Evolutionary conservation across 2,113 vertebrate species (phyloP).

Genomic region (Onychostruthus taczanowskii): DNA sequence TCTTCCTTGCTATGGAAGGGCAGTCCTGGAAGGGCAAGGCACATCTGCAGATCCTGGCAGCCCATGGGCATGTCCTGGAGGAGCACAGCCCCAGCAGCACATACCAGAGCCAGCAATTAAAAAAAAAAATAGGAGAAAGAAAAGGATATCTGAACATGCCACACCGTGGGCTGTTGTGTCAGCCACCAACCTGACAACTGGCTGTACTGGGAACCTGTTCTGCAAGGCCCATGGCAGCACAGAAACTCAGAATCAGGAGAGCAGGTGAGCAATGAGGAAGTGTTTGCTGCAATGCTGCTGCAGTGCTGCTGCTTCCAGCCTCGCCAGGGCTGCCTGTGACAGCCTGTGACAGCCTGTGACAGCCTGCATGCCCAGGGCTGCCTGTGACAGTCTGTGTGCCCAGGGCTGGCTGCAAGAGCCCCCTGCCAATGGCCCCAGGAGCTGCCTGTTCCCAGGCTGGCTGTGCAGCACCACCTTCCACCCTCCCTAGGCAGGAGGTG

Average conservation of each 20-base stretch:
- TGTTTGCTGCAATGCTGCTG: not conserved
- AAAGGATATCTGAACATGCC: not conserved
- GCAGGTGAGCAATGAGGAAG: not conserved
- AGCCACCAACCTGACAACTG: not conserved
- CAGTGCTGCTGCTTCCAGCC: not conserved
- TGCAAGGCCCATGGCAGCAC: not conserved
- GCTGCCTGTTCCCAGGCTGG: not conserved
- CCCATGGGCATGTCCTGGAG: not conserved
- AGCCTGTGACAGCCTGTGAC: not conserved
- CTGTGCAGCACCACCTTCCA: not conserved
- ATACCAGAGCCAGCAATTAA: not conserved
- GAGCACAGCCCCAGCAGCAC: not conserved
- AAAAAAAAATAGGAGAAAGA: not conserved
- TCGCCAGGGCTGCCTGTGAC: too few species aligned
- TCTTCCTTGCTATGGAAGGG: not conserved
- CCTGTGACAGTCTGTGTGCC: accelerated
- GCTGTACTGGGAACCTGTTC: conserved; percentile 20
- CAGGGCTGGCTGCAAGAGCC: not conserved
- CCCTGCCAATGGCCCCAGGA: accelerated
- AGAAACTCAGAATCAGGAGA: not conserved
- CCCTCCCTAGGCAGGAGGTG: not conserved
- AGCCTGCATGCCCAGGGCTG: accelerated
- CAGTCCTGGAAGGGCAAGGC: not conserved
- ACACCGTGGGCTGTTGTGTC: not conserved
- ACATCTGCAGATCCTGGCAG: accelerated